Conservation (phyloP, 2,888 invertebrate species). For the Scaptomyza polygonia region DNA sequence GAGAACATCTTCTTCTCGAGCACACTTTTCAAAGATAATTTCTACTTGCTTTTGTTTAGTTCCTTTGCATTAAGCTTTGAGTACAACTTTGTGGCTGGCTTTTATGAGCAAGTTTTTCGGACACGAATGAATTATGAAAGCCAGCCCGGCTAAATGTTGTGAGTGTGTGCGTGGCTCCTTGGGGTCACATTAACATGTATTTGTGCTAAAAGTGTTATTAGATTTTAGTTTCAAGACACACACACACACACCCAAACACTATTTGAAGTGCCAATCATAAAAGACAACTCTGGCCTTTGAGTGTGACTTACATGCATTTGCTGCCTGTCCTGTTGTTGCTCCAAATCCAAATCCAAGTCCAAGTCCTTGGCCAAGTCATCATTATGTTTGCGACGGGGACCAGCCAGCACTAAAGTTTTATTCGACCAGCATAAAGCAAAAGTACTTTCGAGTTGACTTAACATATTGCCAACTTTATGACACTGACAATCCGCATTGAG, state of each 20-base stretch:
- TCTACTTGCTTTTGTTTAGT: slow-evolving; percentile 9
- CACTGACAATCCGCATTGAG: slow-evolving; percentile 20
- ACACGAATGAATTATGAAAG: slow-evolving; percentile 59
- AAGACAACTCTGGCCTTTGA: slow-evolving; percentile 22
- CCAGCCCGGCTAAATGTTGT: slow-evolving; percentile 34
- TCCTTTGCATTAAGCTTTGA: slow-evolving; percentile 35
- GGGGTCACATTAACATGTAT: slow-evolving; percentile 79
- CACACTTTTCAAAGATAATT: not conserved
- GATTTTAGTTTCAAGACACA: slow-evolving; percentile 80
- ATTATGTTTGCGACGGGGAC: slow-evolving; percentile 47
- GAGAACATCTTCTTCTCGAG: not conserved
- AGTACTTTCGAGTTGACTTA: slow-evolving; percentile 74
- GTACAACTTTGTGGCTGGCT: slow-evolving; percentile 53
- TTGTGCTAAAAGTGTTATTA: slow-evolving; percentile 81
- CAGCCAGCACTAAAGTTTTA: slow-evolving; percentile 73
- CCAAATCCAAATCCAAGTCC: not conserved
- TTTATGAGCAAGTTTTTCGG: slow-evolving; percentile 51
- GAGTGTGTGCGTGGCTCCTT: slow-evolving; percentile 70
- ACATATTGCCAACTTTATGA: slow-evolving; percentile 65
- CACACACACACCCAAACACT: slow-evolving; percentile 2
- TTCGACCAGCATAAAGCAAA: slow-evolving; percentile 72
- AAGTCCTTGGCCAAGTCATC: slow-evolving; percentile 38
- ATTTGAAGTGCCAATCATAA: not conserved
- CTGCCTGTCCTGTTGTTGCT: slow-evolving; percentile 9
- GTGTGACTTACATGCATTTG: slow-evolving; percentile 51